Evolutionary conservation across 2,797 vertebrate genomes (phyloP).

Genomic region (Tokudaia tokunoshimensis): DNA sequence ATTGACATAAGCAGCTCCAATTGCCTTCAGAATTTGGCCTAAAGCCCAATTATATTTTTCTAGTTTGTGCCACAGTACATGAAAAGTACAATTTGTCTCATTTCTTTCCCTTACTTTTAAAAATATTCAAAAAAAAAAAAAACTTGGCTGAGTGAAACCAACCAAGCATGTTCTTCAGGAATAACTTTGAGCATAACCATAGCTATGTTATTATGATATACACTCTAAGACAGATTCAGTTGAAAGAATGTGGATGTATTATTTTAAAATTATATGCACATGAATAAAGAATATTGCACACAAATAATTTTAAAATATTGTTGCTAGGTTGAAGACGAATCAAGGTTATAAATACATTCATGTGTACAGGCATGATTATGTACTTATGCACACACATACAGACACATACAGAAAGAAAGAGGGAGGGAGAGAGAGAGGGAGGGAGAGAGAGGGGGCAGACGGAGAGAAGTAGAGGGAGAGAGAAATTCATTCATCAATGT

Average conservation of each 20-base stretch:
- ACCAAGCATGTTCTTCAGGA: slow-evolving; percentile 76
- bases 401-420: neutral
- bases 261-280: slow-evolving; percentile 76
- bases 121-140: slow-evolving; percentile 82
- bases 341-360: slow-evolving; percentile 64
- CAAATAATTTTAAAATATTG: slow-evolving; percentile 79
- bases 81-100: slow-evolving; percentile 79
- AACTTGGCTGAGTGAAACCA: slow-evolving; percentile 76
- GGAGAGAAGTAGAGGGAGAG: no score
- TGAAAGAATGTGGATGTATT: slow-evolving; percentile 77
- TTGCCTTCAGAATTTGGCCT: slow-evolving; percentile 84
- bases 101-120: slow-evolving; percentile 75
- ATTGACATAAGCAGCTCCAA: slow-evolving; percentile 82
- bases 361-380: neutral
- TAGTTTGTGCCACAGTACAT: slow-evolving; percentile 79
- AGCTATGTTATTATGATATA: slow-evolving; percentile 75
- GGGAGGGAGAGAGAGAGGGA: neutral
- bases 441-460: no score
- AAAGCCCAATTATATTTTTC: slow-evolving; percentile 84
- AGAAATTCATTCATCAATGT: slow-evolving; percentile 49
- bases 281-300: slow-evolving; percentile 72
- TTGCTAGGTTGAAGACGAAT: slow-evolving; percentile 73
- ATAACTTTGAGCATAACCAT: slow-evolving; percentile 71
- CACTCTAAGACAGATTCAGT: slow-evolving; percentile 70
- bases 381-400: neutral